Percentiles rank a stretch among this genome's conserved stretches.
phyloP scores from a whole-genome alignment of 2,888 invertebrate species.

The Microctonus brassicae region DNA sequence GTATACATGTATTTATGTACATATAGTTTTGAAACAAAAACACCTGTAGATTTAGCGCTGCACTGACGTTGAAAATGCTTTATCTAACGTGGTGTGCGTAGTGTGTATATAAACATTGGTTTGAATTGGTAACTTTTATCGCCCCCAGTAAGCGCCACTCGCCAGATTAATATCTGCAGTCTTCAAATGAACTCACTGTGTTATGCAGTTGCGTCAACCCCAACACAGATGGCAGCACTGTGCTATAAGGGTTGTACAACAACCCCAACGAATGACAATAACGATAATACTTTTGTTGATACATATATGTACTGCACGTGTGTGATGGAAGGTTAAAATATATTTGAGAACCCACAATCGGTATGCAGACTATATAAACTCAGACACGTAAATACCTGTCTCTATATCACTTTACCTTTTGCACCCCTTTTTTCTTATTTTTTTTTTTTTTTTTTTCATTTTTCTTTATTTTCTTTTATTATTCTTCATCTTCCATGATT shows the following conservation, averaged over 20 bases:
- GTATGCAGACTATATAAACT: constrained; percentile 15
- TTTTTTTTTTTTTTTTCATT: neutral
- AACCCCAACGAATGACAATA: no score
- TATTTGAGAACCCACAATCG: constrained; percentile 37
- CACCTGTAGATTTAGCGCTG: constrained; percentile 30
- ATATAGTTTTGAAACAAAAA: constrained; percentile 26
- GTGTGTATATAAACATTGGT: neutral
- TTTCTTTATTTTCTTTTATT: neutral
- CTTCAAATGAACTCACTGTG: neutral
- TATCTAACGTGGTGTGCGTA: neutral
- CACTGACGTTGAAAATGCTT: neutral
- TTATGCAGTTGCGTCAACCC: constrained; percentile 32
- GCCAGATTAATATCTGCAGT: constrained; percentile 22
- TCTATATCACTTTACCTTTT: constrained; percentile 7
- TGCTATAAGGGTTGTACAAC: constrained; percentile 2
- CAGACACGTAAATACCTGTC: neutral
- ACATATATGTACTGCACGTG: neutral
- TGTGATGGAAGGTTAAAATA: neutral
- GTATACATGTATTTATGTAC: no score
- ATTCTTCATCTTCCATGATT: neutral
- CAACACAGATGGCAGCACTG: constrained; percentile 49
- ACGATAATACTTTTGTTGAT: neutral
- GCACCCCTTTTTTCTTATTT: neutral
- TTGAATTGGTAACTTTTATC: constrained; percentile 4
- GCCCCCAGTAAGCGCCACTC: constrained; percentile 34